These are phyloP conservation scores for Microcebus lehilahytsara DNA, from an alignment of 2,113 vertebrate genomes.

Conservation along the genomic window DNA sequence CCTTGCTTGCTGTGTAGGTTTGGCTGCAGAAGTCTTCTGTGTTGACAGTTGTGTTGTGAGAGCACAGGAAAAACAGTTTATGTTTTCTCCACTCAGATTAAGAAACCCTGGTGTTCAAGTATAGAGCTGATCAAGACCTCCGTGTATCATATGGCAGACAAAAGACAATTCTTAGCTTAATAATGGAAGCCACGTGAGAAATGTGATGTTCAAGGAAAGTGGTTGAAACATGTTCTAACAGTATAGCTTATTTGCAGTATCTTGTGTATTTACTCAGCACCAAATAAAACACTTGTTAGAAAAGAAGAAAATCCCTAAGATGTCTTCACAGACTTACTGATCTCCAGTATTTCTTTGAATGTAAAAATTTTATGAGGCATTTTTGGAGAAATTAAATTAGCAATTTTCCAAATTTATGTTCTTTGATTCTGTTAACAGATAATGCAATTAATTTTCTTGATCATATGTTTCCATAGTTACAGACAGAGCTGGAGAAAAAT, in stretches of 20 bases:
- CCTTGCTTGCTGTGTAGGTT: neutral
- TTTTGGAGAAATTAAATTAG: neutral
- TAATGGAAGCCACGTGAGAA: neutral
- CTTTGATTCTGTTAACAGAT: neutral
- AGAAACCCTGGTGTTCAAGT: neutral
- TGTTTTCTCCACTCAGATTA: neutral
- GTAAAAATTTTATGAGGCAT: neutral
- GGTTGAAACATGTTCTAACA: neutral
- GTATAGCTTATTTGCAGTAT: neutral
- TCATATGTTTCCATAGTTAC: neutral
- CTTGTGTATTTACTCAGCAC: neutral
- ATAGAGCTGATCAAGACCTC: neutral
- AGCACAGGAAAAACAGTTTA: neutral
- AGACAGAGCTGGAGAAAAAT: neutral
- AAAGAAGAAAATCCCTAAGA: neutral
- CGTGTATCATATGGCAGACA: neutral
- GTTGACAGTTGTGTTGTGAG: neutral
- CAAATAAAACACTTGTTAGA: neutral
- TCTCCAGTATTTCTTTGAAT: neutral
- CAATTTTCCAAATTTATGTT: neutral
- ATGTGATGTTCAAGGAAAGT: neutral
- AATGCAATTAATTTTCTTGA: neutral
- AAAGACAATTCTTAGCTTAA: neutral
- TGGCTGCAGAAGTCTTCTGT: neutral
- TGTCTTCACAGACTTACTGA: neutral